Conservation (phyloP, 2,797 vertebrate species). For the Hapalemur alaotrensis region DNA sequence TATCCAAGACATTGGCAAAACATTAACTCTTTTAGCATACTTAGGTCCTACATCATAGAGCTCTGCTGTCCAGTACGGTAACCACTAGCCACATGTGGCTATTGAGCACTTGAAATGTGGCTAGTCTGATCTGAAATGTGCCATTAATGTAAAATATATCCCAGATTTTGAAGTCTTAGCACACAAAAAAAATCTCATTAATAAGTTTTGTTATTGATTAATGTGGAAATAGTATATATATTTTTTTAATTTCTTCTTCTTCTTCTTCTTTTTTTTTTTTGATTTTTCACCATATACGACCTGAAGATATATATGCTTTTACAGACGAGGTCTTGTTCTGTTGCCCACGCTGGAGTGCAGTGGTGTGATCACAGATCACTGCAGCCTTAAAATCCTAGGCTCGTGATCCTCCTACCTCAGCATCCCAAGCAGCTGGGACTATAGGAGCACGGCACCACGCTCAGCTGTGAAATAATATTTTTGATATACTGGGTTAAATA, state of each 20-base stretch:
- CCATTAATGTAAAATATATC: neutral
- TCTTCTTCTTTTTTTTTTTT: too few relatives aligned
- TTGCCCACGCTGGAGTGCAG: too few relatives aligned
- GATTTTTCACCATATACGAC: too few relatives aligned
- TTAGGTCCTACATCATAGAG: neutral
- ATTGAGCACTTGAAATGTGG: neutral
- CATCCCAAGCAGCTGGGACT: too few relatives aligned
- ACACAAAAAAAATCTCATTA: neutral
- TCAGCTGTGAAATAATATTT: neutral
- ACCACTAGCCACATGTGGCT: neutral
- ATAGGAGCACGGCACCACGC: too few relatives aligned
- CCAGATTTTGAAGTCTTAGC: conserved; percentile 4
- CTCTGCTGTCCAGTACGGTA: neutral
- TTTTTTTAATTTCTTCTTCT: too few relatives aligned
- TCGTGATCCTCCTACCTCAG: too few relatives aligned
- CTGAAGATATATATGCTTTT: neutral
- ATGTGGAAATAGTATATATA: neutral
- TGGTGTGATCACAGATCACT: too few relatives aligned
- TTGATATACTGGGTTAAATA: neutral
- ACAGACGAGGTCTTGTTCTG: too few relatives aligned
- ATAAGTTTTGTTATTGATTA: neutral
- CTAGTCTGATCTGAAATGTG: neutral
- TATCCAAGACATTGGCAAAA: conserved; percentile 11
- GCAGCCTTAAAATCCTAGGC: too few relatives aligned
- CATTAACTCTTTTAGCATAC: neutral